phyloP scores from a whole-genome alignment of 1,140 invertebrate species.

The Habropoda laboriosa region DNA sequence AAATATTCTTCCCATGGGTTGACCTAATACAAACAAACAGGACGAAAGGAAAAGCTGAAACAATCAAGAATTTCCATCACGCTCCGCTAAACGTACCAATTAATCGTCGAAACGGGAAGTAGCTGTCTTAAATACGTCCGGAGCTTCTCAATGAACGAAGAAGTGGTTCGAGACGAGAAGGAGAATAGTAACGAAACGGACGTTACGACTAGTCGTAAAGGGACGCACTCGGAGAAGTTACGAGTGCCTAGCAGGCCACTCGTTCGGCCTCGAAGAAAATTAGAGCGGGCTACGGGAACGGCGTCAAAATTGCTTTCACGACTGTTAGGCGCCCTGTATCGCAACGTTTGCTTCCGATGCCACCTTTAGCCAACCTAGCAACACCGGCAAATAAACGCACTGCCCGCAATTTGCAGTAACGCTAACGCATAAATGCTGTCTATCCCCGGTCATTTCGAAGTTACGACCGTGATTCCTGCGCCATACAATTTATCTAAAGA shows the following conservation, averaged over 20 bases:
- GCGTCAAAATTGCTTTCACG: slow-evolving; percentile 53
- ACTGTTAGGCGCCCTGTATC: not conserved
- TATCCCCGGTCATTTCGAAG: not conserved
- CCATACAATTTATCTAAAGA: not conserved
- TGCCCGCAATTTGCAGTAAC: slow-evolving; percentile 10
- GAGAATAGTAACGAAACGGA: slow-evolving; percentile 10
- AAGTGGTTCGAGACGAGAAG: not conserved
- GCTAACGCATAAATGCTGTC: not conserved
- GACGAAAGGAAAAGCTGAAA: no score
- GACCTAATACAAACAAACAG: no score
- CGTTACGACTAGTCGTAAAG: slow-evolving; percentile 56
- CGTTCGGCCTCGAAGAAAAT: slow-evolving; percentile 44
- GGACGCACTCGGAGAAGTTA: slow-evolving; percentile 37
- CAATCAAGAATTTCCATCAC: no score
- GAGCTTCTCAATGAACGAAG: not conserved
- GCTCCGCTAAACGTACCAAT: no score
- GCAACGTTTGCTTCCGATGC: not conserved
- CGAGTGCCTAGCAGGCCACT: slow-evolving; percentile 19
- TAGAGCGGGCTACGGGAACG: slow-evolving; percentile 46
- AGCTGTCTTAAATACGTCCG: not conserved
- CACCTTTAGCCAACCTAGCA: not conserved
- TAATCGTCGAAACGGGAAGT: not conserved
- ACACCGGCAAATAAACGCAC: not conserved
- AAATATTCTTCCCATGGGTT: no score
- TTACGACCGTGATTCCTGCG: not conserved